These are phyloP conservation scores for Rhynchotus rufescens DNA, from an alignment of 2,797 vertebrate genomes.

Conservation along the genomic window DNA sequence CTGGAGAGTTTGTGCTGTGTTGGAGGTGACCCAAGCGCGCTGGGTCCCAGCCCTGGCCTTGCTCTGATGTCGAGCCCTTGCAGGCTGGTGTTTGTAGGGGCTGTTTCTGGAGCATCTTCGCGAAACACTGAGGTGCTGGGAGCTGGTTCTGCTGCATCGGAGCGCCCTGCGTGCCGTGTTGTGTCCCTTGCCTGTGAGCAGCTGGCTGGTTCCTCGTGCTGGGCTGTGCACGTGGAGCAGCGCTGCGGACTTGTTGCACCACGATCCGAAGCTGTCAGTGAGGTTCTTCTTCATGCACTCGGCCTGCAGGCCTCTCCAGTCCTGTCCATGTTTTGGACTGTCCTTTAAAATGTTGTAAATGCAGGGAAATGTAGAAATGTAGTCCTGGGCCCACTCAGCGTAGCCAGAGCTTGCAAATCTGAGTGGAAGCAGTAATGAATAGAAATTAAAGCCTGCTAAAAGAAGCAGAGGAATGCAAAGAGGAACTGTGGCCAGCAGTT, in stretches of 20 bases:
- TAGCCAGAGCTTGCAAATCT: rapidly evolving
- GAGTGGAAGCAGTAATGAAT: not conserved
- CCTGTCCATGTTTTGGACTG: not conserved
- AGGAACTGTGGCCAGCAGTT: not conserved
- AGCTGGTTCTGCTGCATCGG: not conserved
- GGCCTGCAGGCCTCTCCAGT: not conserved
- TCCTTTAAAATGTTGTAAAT: not conserved
- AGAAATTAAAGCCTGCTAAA: not conserved
- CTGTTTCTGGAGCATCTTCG: not conserved
- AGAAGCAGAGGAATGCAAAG: not conserved
- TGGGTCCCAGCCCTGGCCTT: not conserved
- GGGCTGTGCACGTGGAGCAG: too few species aligned
- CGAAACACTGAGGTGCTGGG: not conserved
- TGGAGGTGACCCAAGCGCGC: not conserved
- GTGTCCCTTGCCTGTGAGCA: too few species aligned
- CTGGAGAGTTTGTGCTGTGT: not conserved
- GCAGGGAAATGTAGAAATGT: rapidly evolving
- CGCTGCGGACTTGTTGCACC: not conserved
- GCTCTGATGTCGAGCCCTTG: not conserved
- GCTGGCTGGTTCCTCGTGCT: not conserved
- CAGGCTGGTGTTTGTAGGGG: not conserved
- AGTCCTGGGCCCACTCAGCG: rapidly evolving
- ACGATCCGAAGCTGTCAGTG: not conserved
- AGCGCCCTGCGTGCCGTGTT: not conserved
- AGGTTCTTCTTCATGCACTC: not conserved